These are phyloP conservation scores for Cyrtodaria siliqua DNA, from an alignment of 2,888 invertebrate genomes.

Conservation along the genomic window DNA sequence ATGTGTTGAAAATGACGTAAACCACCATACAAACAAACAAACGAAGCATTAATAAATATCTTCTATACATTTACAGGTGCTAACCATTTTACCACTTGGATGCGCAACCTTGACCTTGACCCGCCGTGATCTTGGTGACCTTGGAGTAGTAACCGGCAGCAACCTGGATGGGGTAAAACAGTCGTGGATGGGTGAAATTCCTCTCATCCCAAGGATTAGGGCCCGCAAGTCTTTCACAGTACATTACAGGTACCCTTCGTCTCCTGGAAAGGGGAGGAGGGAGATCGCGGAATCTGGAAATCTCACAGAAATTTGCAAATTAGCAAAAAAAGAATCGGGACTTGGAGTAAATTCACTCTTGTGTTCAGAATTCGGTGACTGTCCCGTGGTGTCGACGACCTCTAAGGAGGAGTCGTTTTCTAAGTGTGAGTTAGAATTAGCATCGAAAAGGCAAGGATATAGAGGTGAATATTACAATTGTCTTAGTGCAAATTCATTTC, in stretches of 20 bases:
- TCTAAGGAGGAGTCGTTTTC: too few species aligned
- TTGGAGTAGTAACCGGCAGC: conserved; percentile 4
- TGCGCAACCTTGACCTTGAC: conserved; percentile 59
- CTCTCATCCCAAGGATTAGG: conserved; percentile 42
- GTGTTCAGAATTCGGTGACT: conserved; percentile 22
- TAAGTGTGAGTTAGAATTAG: too few species aligned
- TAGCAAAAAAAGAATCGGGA: too few species aligned
- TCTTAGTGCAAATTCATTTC: conserved; percentile 11
- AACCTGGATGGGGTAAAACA: conserved; percentile 61
- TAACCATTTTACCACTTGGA: conserved; percentile 61
- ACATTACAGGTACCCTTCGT: conserved; percentile 11
- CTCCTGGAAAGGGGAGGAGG: neutral
- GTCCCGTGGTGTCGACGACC: too few species aligned
- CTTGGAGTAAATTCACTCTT: conserved; percentile 2
- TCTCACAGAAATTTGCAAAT: too few species aligned
- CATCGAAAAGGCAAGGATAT: conserved; percentile 2
- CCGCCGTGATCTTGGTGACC: conserved; percentile 50
- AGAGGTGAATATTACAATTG: conserved; percentile 17
- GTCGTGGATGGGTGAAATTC: conserved; percentile 43
- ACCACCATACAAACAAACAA: too few species aligned
- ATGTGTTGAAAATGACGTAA: too few species aligned
- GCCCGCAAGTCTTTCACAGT: conserved; percentile 53
- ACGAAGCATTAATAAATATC: too few species aligned
- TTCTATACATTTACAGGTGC: too few species aligned
- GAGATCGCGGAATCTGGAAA: neutral